These are phyloP conservation scores for Lasioglossum leucozonium DNA, from an alignment of 2,888 invertebrate genomes.

Conservation along the genomic window DNA sequence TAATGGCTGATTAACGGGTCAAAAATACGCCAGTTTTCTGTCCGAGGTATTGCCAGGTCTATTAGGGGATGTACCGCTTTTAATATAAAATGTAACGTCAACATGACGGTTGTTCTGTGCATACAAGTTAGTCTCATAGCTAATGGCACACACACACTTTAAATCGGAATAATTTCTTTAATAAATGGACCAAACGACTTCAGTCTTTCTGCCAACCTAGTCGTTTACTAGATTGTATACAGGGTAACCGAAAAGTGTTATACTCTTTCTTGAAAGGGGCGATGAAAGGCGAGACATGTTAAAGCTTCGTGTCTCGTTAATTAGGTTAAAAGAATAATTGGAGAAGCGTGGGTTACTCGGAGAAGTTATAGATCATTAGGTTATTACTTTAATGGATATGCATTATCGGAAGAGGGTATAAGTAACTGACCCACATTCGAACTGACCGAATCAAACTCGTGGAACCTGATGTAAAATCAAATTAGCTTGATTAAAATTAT, in stretches of 20 bases:
- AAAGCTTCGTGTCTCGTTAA: neutral
- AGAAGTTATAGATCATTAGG: constrained; percentile 42
- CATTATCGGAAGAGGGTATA: constrained; percentile 41
- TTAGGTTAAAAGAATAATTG: constrained; percentile 10
- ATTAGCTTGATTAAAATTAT: constrained; percentile 33
- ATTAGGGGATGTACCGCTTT: neutral
- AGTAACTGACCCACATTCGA: constrained; percentile 19
- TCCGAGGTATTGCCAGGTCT: neutral
- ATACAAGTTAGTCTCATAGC: no score
- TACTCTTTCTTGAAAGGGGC: no score
- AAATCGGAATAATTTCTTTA: no score
- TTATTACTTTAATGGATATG: constrained; percentile 44
- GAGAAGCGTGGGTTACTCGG: constrained; percentile 18
- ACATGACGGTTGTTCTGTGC: no score
- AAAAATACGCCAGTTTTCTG: neutral
- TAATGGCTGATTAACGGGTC: neutral
- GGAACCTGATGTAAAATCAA: neutral
- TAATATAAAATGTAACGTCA: no score
- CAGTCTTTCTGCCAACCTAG: no score
- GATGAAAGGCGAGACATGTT: neutral
- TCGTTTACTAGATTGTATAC: no score
- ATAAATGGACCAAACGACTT: no score
- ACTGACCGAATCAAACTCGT: constrained; percentile 17
- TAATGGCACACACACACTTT: no score
- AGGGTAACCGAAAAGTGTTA: no score